Conservation (phyloP, 2,888 invertebrate genomes). For the Microctonus hyperodae region DNA sequence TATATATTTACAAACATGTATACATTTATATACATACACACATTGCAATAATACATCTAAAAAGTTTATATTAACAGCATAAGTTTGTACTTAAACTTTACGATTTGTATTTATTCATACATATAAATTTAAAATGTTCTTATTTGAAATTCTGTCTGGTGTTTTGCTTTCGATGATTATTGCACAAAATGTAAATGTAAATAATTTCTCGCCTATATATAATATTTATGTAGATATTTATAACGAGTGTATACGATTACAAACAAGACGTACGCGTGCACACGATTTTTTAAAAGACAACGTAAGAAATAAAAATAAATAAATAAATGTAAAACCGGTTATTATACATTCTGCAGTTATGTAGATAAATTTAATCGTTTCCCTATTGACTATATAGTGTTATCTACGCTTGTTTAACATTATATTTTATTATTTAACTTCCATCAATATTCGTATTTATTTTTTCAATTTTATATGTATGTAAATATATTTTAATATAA, state of each 20-base stretch:
- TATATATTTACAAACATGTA: not conserved
- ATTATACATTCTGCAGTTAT: constrained; percentile 17
- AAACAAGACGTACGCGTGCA: not conserved
- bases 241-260: constrained; percentile 3
- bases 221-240: not conserved
- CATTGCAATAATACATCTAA: not conserved
- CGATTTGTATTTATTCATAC: constrained; percentile 2
- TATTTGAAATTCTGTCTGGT: not conserved
- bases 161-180: constrained; percentile 8
- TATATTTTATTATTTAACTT: not conserved
- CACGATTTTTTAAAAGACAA: too few relatives aligned
- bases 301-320: not conserved
- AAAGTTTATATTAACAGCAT: not conserved
- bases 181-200: not conserved
- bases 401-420: constrained; percentile 4
- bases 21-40: too few relatives aligned
- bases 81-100: not conserved
- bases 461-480: too few relatives aligned
- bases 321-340: constrained; percentile 29
- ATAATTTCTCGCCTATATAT: constrained; percentile 12
- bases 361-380: constrained; percentile 30
- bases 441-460: not conserved
- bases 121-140: not conserved
- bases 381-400: constrained; percentile 4
- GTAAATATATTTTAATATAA: too few relatives aligned